Evolutionary conservation across 2,113 vertebrate species (phyloP), one percentile per base, ranked within the genome.

Genomic region (Nothocercus julius): DNA sequence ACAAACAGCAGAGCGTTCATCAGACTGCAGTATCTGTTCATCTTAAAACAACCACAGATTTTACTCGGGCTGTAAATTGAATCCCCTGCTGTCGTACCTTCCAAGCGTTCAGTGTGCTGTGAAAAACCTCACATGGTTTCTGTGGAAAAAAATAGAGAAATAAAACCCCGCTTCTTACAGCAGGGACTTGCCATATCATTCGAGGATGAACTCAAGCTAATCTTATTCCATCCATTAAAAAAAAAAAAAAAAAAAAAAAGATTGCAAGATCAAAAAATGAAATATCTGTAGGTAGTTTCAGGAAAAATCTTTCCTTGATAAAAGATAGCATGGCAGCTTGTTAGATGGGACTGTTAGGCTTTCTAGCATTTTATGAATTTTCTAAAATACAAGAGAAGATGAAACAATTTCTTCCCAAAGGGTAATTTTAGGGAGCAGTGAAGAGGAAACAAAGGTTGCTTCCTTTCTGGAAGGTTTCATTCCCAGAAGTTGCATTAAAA

Each of bases 151-250:
- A 93, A 7, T 3, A 58, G 70, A 53, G 79, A 93, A 95, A 91
- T 79, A 95, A 95, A 96, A 20, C 56, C 22, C 77, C 70, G 81
- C 76, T 89, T 92, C 92, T 97, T 63, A 42, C 28, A 10, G 5
- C 28, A 34, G 92, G 86, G 95, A 93, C 94, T 91, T 95, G 97
- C 94, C 87, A 18, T 95, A 73, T 75, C 90, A 91, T 77, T 91
- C 88, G 93, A 92, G 83, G 59, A 81, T 84, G 91, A 93, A 91
- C 66, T 67, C 78, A 84, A 82, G 81, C 80, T 87, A 76, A 92
- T 90, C 89, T 91, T 58, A 3, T 1, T 94, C 25, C 74, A 82
- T 94, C 87, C 64, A 14, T 77, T 72, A 88, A 61, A 27, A 89
- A 94, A 94, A 80, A 92, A 92, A 81, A 18, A 82, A 21, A 19